Evolutionary conservation across 2,797 vertebrate genomes (phyloP), one percentile per base, ranked within the genome.

Genomic region (Pachyuromys duprasi): DNA sequence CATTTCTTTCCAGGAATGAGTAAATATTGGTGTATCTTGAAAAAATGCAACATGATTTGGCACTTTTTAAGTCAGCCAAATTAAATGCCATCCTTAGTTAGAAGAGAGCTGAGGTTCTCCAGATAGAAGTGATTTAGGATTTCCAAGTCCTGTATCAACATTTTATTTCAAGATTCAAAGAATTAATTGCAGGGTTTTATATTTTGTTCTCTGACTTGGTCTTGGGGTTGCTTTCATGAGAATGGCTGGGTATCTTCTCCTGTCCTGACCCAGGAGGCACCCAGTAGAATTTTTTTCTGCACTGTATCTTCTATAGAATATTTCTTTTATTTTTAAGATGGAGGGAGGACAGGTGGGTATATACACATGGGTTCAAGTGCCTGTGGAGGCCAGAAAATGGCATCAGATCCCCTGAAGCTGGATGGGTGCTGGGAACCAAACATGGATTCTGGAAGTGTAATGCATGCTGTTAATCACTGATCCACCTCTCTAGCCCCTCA

Each of bases 151-250:
- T 15, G 45, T 31, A 3, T 49, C 91, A 26, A 94, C 90, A 79
- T 83, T 96, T 90, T 93, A 76, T 53, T 92, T 96, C 11, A 86
- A 93, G 22, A 82, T 90, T 93, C 24, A 90, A 96, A 96, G 72
- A 62, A 83, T 14, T 81, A 49, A 92, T 53, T 76, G 26, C 0
- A 75, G 8, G 31, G 9, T 86, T 39, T 26, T 62, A 28, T 15
- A 13, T 75, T 90, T 93, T 60, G 22, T 74, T 60, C 78, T 81
- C 20, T 49, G 79, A 81, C 20, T 53, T 42, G n/a, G 14, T n/a
- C 67, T 93, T 94, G 57, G 42, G 18, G 9, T 63, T 39, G 55
- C 13, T 63, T 60, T 79, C n/a, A 4, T 12, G 28, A 62, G 28
- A 72, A 22, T 57, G 55, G 17, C 53, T 62, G 55, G 17, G 42